Conservation (phyloP, 2,797 vertebrate genomes). For the Chelmon rostratus region DNA sequence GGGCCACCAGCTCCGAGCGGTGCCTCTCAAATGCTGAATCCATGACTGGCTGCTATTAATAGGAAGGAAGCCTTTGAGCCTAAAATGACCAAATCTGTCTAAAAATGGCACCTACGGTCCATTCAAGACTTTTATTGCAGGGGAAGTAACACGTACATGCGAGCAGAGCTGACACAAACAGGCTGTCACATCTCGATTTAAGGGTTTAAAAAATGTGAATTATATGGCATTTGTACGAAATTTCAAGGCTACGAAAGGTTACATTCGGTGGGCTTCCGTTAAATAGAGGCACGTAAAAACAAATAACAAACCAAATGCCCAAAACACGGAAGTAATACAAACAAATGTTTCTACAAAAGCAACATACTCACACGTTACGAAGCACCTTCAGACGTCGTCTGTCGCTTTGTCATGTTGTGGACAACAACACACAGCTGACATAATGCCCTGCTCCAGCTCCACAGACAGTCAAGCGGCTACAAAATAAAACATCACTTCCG, state of each 20-base stretch:
- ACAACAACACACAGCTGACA: conserved; percentile 3
- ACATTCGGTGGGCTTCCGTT: neutral
- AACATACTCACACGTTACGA: conserved; percentile 42
- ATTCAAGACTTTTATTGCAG: neutral
- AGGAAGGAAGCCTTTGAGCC: conserved; percentile 8
- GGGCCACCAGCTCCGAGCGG: conserved; percentile 86
- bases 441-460: neutral
- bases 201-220: neutral
- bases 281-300: neutral
- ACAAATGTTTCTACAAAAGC: neutral
- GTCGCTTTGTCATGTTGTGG: conserved; percentile 34
- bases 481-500: conserved; percentile 55
- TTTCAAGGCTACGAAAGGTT: neutral
- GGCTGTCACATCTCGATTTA: neutral
- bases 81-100: neutral
- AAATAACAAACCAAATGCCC: neutral
- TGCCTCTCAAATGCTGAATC: conserved; percentile 73
- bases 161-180: neutral
- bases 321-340: neutral
- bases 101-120: neutral
- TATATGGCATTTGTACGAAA: neutral
- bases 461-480: neutral
- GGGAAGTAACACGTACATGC: too few species aligned
- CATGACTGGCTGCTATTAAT: conserved; percentile 59
- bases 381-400: neutral